Evolutionary conservation across 2,113 vertebrate genomes (phyloP), one percentile per base, ranked within the genome.

Genomic region (Gambusia affinis): DNA sequence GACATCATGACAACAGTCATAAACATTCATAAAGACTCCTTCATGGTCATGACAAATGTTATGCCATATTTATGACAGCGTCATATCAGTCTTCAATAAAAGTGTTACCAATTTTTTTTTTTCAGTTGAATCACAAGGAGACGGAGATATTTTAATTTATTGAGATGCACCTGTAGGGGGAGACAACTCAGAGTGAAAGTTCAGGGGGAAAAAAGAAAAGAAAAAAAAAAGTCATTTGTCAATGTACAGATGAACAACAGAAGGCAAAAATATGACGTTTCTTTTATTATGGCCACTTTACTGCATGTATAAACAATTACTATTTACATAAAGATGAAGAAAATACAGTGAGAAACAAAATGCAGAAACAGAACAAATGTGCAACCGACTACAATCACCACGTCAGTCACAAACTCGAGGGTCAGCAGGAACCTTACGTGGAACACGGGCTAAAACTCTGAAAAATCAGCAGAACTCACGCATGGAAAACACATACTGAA

Each of bases 271-370:
- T 71, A 80, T 76, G 76, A 79, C 79, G 85, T 84, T 87, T 75
- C 33, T 64, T 88, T 91, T 89, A 92, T 85, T 91, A 76, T 85
- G 81, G 87, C 72, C 88, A 85, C 73, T 82, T 85, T 75, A 42
- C 39, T 42, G 39, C 14, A 90, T 91, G 79, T 93, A 91, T 82
- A 90, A 92, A 90, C 88, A 70, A 87, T 91, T 67, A 85, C 78
- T 91, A 92, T 92, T 86, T 91, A 92, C 90, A 92, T 79, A 89
- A 42, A 64, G 72, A 70, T 71, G 74, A 80, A 63, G 62, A 84
- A 88, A 80, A 27, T 68, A 84, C 75, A 73, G 81, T 57, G 33
- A 65, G 11, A 29, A 76, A 88, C 37, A 82, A 81, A 90, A 88
- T 35, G 67, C 54, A 80, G 63, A 73, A 83, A 87, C 64, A 70